Base-by-base conservation (phyloP, 64 coral and sea anemone species). In the Porites australiensis region DNA sequence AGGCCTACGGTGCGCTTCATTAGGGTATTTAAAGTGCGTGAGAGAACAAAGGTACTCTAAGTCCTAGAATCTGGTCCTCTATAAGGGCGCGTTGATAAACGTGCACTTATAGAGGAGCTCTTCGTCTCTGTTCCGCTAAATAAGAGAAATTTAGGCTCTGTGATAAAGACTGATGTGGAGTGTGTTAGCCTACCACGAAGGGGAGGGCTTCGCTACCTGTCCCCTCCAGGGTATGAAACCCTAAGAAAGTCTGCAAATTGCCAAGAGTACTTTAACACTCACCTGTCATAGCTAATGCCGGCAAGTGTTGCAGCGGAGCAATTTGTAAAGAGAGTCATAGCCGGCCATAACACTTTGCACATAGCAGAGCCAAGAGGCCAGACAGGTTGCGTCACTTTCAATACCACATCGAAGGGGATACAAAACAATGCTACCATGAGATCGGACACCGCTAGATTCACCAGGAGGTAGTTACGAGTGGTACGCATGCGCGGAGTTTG, bases 301-400 rank as follows among this genome's bases (percentile, higher is more conserved):
- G 91, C 91, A 8, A 93, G 82, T 8, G 91, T 93, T 44, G 91
- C 91, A 0, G 91, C 91, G 9, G 91, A 93, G 66, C 91, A 93
- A 50, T 83, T 93, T 58, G 91, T 87, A 4, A 93, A 83, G 18
- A 93, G 74, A 6, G 91, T 93, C 91, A 93, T 93, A 4, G 91
- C 83, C 10, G 91, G 91, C 91, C 91, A 93, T 13, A 93, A 45
- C 21, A 93, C 16, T 64, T 93, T 93, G 59, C 91, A 93, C 67
- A 93, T 61, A 8, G 58, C 74, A 48, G 82, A 20, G 22, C 91
- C 91, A 18, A 93, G 74, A 0, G 85, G 58, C 91, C 91, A 93
- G 0, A 54, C 74, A 52, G 83, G 82, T 5, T 15, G 12, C 9
- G 74, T 74, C 4, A 87, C 82, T 58, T 72, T 93, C 15, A 93